A percentile compares a stretch with the other conserved stretches of the same genome.
Conservation (phyloP, 2,888 invertebrate genomes). For the Microctonus hyperodae region DNA sequence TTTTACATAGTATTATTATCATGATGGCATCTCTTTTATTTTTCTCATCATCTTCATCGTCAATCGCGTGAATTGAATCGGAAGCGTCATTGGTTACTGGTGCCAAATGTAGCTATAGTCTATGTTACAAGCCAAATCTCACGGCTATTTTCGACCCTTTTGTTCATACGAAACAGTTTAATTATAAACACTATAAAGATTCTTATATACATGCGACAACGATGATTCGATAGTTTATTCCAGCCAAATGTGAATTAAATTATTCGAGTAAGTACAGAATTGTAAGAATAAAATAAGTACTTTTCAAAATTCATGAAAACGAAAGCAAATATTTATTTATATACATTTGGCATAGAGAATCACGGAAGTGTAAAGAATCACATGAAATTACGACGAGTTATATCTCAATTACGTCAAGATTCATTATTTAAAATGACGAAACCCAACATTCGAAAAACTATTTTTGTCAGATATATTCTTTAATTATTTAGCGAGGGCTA, state of each 20-base stretch:
- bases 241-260: slow-evolving; percentile 1
- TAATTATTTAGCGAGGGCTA: background rate
- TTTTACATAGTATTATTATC: slow-evolving; percentile 15
- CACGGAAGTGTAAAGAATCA: slow-evolving; percentile 44
- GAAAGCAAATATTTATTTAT: slow-evolving; percentile 41
- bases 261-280: background rate
- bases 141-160: slow-evolving; percentile 45
- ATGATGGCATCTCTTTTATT: background rate
- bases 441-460: background rate
- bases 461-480: slow-evolving; percentile 9
- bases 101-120: slow-evolving; percentile 36
- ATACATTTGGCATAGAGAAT: slow-evolving; percentile 46
- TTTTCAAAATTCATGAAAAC: background rate
- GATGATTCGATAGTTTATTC: slow-evolving; percentile 19
- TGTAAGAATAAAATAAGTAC: background rate
- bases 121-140: slow-evolving; percentile 46
- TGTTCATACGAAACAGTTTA: slow-evolving; percentile 42
- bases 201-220: slow-evolving; percentile 16
- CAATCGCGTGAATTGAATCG: slow-evolving; percentile 24
- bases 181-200: slow-evolving; percentile 40
- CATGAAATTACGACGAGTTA: slow-evolving; percentile 33
- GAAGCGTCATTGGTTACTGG: slow-evolving; percentile 30
- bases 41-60: slow-evolving; percentile 14
- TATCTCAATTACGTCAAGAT: slow-evolving; percentile 7
- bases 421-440: slow-evolving; percentile 9